Evolutionary conservation across 2,113 vertebrate species (phyloP), one percentile per base, ranked within the genome.

Genomic region (Panthera leo): DNA sequence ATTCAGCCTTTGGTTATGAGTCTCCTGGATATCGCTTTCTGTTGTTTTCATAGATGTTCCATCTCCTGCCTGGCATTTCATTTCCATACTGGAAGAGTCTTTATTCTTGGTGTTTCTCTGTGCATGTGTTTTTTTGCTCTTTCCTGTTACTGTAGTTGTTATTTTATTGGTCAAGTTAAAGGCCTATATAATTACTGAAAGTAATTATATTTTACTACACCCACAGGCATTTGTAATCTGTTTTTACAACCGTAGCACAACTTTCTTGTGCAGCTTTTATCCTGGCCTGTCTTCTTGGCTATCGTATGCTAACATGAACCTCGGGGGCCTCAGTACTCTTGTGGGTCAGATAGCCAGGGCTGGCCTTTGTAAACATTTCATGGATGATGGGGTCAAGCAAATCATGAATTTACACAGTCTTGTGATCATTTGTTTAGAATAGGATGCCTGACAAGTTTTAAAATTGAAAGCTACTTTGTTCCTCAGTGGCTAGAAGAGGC

Each of bases 91-190:
- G 78, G n/a, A 73, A 96, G 70, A 63, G 70, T 89, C 29, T 90
- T 51, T 84, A 65, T 67, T 90, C 55, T 78, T 89, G 16, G 29
- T 75, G 21, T 88, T 90, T 16, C 29, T 78, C 53, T 78, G 36
- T 65, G 36, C 15, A 4, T 51, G 42, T 76, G 73, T 29, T 68
- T 53, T 85, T 88, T 85, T 88, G 7, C 16, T 67, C 70, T 75
- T 85, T 55, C 19, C 29, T 88, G 45, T 92, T 95, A 94, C 82
- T 75, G 0, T 76, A 94, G 76, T 25, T 94, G 53, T 85, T 92
- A 36, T 55, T 97, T 94, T 93, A 73, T 34, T 86, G 55, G 73
- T 80, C 55, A 89, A 73, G 45, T 93, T 93, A 90, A 95, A 94
- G 58, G 75, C 63, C 7, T 68, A 70, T 53, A 10, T 63, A 58